Base-by-base conservation (phyloP, 2,797 vertebrate genomes). In the Ibycter americanus region DNA sequence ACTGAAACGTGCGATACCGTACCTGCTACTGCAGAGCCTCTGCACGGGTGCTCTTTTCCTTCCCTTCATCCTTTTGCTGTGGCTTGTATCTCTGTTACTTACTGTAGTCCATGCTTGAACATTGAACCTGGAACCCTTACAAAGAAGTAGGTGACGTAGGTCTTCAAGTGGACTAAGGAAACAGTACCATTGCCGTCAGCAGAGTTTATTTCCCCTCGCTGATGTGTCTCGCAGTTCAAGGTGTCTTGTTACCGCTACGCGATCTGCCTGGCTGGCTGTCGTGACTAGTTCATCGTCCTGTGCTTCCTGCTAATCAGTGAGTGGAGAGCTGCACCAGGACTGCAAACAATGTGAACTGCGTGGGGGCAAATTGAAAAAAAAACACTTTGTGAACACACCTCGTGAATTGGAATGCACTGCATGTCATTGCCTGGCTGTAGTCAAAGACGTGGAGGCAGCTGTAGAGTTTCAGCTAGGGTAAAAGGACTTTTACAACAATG, bases 171-270 rank as follows among this genome's bases (percentile, higher is more conserved):
- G n/a, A 3, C 46, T 26, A 13, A 34, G 16, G 59, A 29, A 82
- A 15, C 4, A 12, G 21, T 6, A 40, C 27, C 8, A 8, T 0
- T 61, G 40, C 19, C 36, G 36, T 9, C 49, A 84, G 46, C 6
- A 87, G 42, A 38, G 12, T 42, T 73, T 32, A 49, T 49, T 92
- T 85, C 6, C 11, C 52, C 31, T 61, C 15, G 1, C 0, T 47
- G 52, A 27, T 36, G 52, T 58, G 65, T 13, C 49, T n/a, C 2
- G 0, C 42, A 18, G 13, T 20, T 23, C 23, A 34, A 51, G 27
- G 9, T 34, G 27, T 42, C 5, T 46, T 17, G 17, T 19, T 70
- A 34, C 4, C 49, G 63, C 20, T 27, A 1, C 0, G 0, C 19
- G 54, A 25, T 19, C 34, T n/a, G 56, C 27, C 58, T 59, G 34